Conservation (phyloP, 2,797 vertebrate genomes). For the Agapornis canus region DNA sequence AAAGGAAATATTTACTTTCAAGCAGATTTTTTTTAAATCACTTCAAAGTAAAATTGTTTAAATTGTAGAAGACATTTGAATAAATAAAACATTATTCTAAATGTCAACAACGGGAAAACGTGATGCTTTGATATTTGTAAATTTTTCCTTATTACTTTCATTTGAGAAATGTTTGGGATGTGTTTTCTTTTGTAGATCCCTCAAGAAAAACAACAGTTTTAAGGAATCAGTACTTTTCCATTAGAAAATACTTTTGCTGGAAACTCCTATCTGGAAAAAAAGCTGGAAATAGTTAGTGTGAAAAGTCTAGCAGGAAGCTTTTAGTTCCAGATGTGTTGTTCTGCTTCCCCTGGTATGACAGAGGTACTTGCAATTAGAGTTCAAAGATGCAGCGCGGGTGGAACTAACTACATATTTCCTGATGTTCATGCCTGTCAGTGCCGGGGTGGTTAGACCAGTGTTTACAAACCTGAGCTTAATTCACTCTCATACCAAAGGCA, state of each 20-base stretch:
- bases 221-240: not conserved
- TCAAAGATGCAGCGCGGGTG: not conserved
- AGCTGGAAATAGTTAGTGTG: slow-evolving; percentile 10
- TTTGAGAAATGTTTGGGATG: not conserved
- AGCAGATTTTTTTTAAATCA: not conserved
- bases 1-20: not conserved
- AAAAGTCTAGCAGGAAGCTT: slow-evolving; percentile 10
- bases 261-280: not conserved
- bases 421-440: not conserved
- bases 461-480: not conserved
- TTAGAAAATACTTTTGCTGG: slow-evolving; percentile 14
- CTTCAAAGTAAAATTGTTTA: slow-evolving; percentile 4
- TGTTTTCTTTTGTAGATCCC: not conserved
- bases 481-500: not conserved
- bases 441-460: not conserved
- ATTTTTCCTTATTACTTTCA: not conserved
- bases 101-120: not conserved
- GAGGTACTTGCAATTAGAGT: not conserved
- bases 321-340: slow-evolving; percentile 26
- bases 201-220: not conserved
- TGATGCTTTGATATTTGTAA: not conserved
- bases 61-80: not conserved
- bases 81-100: not conserved
- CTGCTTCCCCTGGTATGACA: not conserved
- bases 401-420: slow-evolving; percentile 23